Conservation (phyloP, 2,113 vertebrate species). For the Anoplopoma fimbria region DNA sequence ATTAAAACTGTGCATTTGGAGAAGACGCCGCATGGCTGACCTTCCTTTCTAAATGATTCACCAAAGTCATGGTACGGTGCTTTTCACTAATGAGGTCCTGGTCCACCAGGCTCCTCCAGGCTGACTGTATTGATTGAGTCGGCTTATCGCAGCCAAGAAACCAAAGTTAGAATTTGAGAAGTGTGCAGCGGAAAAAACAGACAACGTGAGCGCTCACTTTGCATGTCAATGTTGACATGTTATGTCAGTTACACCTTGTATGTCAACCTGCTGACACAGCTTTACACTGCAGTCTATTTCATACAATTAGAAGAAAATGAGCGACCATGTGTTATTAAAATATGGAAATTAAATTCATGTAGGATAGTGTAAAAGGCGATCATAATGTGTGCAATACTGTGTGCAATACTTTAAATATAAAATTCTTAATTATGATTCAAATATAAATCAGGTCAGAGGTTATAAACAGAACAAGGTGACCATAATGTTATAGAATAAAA, state of each 20-base stretch:
- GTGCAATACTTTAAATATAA: background rate
- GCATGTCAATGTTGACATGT: constrained; percentile 18
- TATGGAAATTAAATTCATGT: background rate
- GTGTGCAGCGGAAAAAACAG: background rate
- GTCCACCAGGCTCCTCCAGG: background rate
- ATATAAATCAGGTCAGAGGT: too few species aligned
- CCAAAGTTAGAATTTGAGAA: background rate
- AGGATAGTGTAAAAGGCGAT: too few species aligned
- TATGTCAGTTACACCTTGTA: background rate
- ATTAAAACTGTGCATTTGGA: constrained; percentile 25
- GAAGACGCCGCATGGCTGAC: constrained; percentile 22
- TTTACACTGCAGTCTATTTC: background rate
- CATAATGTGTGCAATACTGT: background rate
- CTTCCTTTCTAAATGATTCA: constrained; percentile 34
- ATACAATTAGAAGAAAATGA: background rate
- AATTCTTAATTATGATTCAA: too few species aligned
- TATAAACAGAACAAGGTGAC: too few species aligned
- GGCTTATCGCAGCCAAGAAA: constrained; percentile 24
- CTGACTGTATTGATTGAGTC: constrained; percentile 42
- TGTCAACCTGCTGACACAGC: background rate
- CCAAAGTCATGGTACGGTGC: constrained; percentile 19
- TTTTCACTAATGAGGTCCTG: constrained; percentile 48
- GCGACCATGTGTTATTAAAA: background rate
- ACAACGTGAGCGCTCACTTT: background rate
- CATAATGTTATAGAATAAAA: too few species aligned